phyloP scores from a whole-genome alignment of 2,888 invertebrate genomes.

The Pherbina coryleti region DNA sequence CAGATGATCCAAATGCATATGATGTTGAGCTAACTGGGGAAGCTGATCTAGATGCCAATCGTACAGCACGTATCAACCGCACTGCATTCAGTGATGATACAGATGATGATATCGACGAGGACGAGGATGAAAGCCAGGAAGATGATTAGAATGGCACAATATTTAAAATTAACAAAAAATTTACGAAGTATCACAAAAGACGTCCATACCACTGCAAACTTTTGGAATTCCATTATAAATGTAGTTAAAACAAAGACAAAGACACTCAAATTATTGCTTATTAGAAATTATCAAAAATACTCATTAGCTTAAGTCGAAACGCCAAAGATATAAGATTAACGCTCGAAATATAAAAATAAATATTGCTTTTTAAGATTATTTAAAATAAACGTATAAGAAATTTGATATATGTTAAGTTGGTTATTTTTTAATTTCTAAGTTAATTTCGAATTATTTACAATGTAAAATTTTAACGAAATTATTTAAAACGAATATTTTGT shows the following conservation, averaged over 20 bases:
- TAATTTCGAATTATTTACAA: neutral
- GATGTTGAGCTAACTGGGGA: neutral
- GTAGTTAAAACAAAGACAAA: constrained; percentile 17
- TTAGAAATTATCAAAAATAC: constrained; percentile 18
- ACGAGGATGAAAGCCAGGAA: neutral
- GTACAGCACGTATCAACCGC: neutral
- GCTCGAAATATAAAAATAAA: constrained; percentile 5
- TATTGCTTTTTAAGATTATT: neutral
- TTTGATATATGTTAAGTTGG: too few relatives aligned
- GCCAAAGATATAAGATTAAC: constrained; percentile 35
- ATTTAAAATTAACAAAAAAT: neutral
- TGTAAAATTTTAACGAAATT: too few relatives aligned
- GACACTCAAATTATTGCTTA: neutral
- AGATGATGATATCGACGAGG: neutral
- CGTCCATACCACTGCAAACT: neutral
- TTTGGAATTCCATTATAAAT: constrained; percentile 26
- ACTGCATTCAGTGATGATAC: neutral
- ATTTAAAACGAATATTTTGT: too few relatives aligned
- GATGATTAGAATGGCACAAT: neutral
- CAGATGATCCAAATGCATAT: constrained; percentile 52
- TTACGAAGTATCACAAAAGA: neutral
- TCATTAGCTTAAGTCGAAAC: constrained; percentile 24
- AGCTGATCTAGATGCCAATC: neutral
- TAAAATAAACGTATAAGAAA: too few relatives aligned
- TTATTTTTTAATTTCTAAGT: neutral